Conservation (phyloP, 2,113 vertebrate genomes). For the Psammodynastes pulverulentus region DNA sequence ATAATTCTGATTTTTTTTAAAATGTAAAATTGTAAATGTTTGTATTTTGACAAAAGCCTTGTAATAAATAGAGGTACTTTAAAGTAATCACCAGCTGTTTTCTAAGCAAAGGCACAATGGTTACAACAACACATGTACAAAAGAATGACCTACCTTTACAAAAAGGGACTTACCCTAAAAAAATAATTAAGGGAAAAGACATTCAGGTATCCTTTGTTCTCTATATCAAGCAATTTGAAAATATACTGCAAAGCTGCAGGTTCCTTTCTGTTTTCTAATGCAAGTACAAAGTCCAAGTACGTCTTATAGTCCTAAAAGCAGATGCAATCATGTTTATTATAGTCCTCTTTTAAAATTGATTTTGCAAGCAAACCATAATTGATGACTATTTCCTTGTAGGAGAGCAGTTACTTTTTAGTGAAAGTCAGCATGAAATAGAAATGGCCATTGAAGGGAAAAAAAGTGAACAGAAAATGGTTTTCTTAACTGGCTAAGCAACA, state of each 20-base stretch:
- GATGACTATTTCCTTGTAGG: constrained; percentile 62
- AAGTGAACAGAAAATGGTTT: constrained; percentile 20
- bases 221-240: constrained; percentile 96
- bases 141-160: constrained; percentile 55
- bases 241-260: constrained; percentile 96
- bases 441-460: constrained; percentile 18
- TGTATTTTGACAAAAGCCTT: constrained; percentile 48
- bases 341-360: constrained; percentile 59
- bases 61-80: constrained; percentile 43
- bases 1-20: constrained; percentile 44
- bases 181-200: constrained; percentile 98
- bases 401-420: constrained; percentile 49
- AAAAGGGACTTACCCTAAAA: constrained; percentile 85
- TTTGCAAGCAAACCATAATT: constrained; percentile 65
- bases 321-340: constrained; percentile 60
- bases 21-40: constrained; percentile 19
- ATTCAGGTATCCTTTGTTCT: constrained; percentile 93
- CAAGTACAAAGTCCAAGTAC: constrained; percentile 95
- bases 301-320: constrained; percentile 93
- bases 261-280: constrained; percentile 97
- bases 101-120: constrained; percentile 51
- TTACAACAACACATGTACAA: constrained; percentile 48
- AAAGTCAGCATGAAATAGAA: constrained; percentile 56
- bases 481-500: constrained; percentile 9
- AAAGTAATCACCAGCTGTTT: constrained; percentile 52